Evolutionary conservation across 2,797 vertebrate genomes (phyloP), one percentile per base, ranked within the genome.

Genomic region (Sebastes hubbsi): DNA sequence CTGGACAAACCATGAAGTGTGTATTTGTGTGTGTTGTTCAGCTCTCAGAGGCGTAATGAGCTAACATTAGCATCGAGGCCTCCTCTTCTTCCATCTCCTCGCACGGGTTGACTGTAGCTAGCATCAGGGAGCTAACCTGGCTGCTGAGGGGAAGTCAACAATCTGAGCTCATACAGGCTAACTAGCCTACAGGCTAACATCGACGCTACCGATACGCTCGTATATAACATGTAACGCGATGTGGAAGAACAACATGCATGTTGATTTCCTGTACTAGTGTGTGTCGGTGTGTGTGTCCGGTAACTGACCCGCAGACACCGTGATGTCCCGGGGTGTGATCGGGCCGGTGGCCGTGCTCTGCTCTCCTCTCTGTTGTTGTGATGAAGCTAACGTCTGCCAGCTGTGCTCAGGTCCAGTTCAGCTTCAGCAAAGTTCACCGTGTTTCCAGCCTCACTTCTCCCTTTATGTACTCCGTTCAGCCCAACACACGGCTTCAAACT

Each of bases 261-360:
- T 36, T 12, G 4, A 27, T 27, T 27, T 27, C 27, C 27, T 27
- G 27, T 0, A 36, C 34, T 36, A 4, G 34, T 36, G 7, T 56
- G 80, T 29, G 12, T 72, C 32, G 42, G 32, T 34, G 34, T 34
- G 32, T 11, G 11, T 11, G 34, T 13, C 30, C 58, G 54, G 36
- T 74, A 46, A 95, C 94, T 95, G 88, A 94, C 94, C 93, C 93
- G 80, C 78, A 94, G 94, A 94, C 92, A 92, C 92, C 90, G 83
- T 83, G 91, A 89, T 93, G 94, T 94, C 91, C 92, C 89, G 91
- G 92, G 94, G 84, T 91, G 38, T 72, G 91, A 74, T 22, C 49
- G 87, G 87, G 88, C 77, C 64, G 78, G 78, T 80, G 87, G 82
- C 25, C 25, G 25, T 27, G 25, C 25, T 27, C 25, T 27, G 25